These are phyloP conservation scores for Zapus hudsonius DNA, from an alignment of 2,113 vertebrate genomes.

Conservation along the genomic window DNA sequence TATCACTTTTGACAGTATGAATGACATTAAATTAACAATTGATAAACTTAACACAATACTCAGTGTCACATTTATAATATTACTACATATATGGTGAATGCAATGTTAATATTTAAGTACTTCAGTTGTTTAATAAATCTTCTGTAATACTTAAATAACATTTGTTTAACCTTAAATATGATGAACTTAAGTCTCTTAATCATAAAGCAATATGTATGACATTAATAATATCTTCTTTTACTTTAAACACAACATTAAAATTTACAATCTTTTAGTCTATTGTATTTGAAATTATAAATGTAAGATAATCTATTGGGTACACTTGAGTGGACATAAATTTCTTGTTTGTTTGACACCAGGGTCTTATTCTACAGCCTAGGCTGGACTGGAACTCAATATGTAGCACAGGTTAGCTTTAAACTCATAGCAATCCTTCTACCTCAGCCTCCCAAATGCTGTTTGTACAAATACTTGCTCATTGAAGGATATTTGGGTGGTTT, in stretches of 20 bases:
- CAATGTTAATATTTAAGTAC: conserved; percentile 27
- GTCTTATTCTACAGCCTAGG: background rate
- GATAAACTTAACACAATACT: background rate
- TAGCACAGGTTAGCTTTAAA: background rate
- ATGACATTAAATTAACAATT: background rate
- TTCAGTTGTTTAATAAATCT: conserved; percentile 15
- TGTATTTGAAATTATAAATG: conserved; percentile 26
- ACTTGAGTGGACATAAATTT: conserved; percentile 9
- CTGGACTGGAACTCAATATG: background rate
- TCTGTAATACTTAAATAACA: conserved; percentile 7
- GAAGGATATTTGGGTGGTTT: background rate
- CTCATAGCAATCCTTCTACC: background rate
- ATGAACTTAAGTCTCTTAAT: background rate
- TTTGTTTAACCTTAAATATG: background rate
- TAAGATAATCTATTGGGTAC: background rate
- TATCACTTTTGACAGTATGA: conserved; percentile 29
- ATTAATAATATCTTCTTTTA: conserved; percentile 30
- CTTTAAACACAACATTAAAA: background rate
- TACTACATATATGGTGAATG: background rate
- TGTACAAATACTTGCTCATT: background rate
- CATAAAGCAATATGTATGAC: background rate
- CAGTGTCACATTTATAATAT: background rate
- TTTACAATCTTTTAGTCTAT: conserved; percentile 8
- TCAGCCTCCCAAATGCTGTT: background rate
- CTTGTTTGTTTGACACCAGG: background rate